A percentile compares a stretch with the other conserved stretches of the same genome.
These are phyloP conservation scores for Gobius niger DNA, from an alignment of 2,113 vertebrate species.

Conservation along the genomic window DNA sequence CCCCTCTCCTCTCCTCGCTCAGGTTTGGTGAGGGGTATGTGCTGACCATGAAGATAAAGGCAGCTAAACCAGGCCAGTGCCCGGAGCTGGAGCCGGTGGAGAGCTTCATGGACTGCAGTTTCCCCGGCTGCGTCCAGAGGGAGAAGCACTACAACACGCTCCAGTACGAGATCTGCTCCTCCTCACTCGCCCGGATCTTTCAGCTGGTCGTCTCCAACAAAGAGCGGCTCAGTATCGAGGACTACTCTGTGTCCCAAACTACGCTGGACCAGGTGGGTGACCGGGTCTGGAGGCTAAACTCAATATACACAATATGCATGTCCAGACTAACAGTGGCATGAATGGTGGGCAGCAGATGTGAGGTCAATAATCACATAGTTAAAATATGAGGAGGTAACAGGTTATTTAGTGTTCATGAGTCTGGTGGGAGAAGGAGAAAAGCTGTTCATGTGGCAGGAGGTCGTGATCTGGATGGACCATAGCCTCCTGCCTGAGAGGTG, in stretches of 20 bases:
- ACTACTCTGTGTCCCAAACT: constrained; percentile 95
- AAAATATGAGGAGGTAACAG: too few relatives aligned
- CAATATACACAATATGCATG: too few relatives aligned
- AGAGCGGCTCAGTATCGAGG: constrained; percentile 89
- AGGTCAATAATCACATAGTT: too few relatives aligned
- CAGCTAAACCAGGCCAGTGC: constrained; percentile 75
- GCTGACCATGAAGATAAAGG: constrained; percentile 92
- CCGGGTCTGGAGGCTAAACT: too few relatives aligned
- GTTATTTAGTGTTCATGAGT: too few relatives aligned
- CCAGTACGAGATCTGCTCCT: constrained; percentile 89
- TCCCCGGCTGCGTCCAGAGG: constrained; percentile 87
- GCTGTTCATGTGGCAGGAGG: too few relatives aligned
- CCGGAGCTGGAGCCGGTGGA: constrained; percentile 86
- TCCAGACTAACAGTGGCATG: too few relatives aligned
- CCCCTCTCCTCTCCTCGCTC: background rate
- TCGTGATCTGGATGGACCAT: too few relatives aligned
- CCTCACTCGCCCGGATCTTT: constrained; percentile 92
- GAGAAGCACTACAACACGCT: constrained; percentile 95
- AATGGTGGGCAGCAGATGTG: too few relatives aligned
- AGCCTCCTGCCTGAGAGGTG: too few relatives aligned
- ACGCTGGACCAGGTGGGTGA: constrained; percentile 90
- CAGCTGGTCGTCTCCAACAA: constrained; percentile 91
- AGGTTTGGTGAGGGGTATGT: constrained; percentile 97
- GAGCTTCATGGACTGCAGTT: constrained; percentile 86
- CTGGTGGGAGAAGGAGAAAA: too few relatives aligned